A percentile compares a stretch with the other conserved stretches of the same genome.
phyloP scores from a whole-genome alignment of 2,888 invertebrate genomes.

The Megaustenia siamemsis region DNA sequence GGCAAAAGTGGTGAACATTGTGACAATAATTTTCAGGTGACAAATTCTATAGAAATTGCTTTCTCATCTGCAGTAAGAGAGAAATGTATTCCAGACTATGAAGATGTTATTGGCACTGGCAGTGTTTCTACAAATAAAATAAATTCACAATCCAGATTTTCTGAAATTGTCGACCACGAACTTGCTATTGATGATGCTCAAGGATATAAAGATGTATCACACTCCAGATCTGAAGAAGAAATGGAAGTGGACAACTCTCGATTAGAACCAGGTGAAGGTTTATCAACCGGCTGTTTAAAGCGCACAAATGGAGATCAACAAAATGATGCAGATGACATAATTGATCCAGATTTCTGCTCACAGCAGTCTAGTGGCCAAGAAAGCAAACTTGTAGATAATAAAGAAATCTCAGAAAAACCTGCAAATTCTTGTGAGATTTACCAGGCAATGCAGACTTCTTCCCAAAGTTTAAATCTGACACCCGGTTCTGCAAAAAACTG shows the following conservation, averaged over 20 bases:
- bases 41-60: neutral
- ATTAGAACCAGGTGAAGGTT: neutral
- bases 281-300: too few species aligned
- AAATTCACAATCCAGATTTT: neutral
- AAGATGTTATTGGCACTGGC: slow-evolving; percentile 31
- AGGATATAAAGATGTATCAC: neutral
- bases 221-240: neutral
- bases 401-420: neutral
- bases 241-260: neutral
- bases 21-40: too few species aligned
- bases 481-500: neutral
- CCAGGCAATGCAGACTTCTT: neutral
- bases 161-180: neutral
- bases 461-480: neutral
- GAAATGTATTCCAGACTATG: neutral
- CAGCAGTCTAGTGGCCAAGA: neutral
- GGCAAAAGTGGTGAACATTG: neutral
- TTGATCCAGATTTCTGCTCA: neutral
- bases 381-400: neutral
- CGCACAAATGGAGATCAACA: neutral
- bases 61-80: neutral
- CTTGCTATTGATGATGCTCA: neutral
- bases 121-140: slow-evolving; percentile 1
- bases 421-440: neutral
- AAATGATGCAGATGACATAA: neutral